Evolutionary conservation across 2,113 vertebrate genomes (phyloP).

Genomic region (Quiscalus mexicanus): DNA sequence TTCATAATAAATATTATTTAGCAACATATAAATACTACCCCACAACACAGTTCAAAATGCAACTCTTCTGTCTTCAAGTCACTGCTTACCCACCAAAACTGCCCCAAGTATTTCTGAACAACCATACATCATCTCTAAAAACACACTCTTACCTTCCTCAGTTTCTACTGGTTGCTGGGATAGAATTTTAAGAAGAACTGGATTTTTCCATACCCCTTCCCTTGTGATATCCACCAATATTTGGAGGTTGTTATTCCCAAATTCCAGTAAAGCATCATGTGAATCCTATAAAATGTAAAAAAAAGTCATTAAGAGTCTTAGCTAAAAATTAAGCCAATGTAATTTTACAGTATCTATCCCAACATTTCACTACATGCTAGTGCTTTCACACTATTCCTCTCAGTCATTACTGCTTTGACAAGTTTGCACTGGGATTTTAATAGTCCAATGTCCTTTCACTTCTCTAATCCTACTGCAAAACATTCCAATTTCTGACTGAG

Average conservation of each 20-base stretch:
- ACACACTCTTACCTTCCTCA: slow-evolving; percentile 84
- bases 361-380: not conserved
- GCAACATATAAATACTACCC: not conserved
- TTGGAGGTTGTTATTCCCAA: slow-evolving; percentile 93
- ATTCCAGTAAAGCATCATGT: slow-evolving; percentile 90
- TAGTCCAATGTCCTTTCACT: not conserved
- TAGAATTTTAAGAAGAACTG: slow-evolving; percentile 87
- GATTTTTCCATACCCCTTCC: slow-evolving; percentile 94
- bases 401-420: not conserved
- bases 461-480: not conserved
- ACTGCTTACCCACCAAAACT: not conserved
- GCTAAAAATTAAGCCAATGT: not conserved
- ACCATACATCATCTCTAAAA: not conserved
- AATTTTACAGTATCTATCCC: not conserved
- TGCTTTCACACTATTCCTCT: not conserved
- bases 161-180: slow-evolving; percentile 85
- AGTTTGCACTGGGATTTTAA: not conserved
- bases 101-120: not conserved
- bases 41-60: not conserved
- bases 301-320: not conserved
- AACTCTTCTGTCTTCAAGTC: not conserved
- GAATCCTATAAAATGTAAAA: slow-evolving; percentile 74
- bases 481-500: not conserved
- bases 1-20: not conserved
- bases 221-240: slow-evolving; percentile 90